Percentiles rank a stretch among this genome's conserved stretches.
Evolutionary conservation across 2,888 invertebrate species (phyloP).

Genomic region (Rapana venosa): DNA sequence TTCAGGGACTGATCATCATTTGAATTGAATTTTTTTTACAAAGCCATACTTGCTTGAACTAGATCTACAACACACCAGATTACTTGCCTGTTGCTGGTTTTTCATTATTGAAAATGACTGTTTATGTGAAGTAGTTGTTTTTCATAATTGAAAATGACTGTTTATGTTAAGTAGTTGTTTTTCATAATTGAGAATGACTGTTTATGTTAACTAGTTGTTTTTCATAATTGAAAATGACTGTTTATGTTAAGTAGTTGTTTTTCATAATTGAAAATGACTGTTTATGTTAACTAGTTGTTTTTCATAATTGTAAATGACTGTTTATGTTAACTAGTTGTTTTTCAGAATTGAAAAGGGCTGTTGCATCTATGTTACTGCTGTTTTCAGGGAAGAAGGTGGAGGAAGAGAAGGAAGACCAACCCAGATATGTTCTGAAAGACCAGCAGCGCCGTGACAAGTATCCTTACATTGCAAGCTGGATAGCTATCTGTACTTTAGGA

Average conservation of each 20-base stretch:
- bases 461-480: slow-evolving; percentile 54
- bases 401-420: slow-evolving; percentile 52
- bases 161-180: neutral
- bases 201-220: neutral
- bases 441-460: slow-evolving; percentile 64
- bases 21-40: too few relatives aligned
- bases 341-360: neutral
- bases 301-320: too few relatives aligned
- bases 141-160: neutral
- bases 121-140: neutral
- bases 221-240: neutral
- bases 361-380: neutral
- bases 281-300: neutral
- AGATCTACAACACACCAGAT: too few relatives aligned
- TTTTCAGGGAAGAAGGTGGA: slow-evolving; percentile 46
- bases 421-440: slow-evolving; percentile 65
- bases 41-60: too few relatives aligned
- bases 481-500: too few relatives aligned
- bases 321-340: neutral
- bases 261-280: too few relatives aligned
- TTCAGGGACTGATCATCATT: too few relatives aligned
- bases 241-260: neutral
- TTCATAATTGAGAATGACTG: too few relatives aligned
- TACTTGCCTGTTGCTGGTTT: too few relatives aligned
- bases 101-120: too few relatives aligned